phyloP scores from a whole-genome alignment of 2,797 vertebrate genomes.

The Sebastes oblongus region DNA sequence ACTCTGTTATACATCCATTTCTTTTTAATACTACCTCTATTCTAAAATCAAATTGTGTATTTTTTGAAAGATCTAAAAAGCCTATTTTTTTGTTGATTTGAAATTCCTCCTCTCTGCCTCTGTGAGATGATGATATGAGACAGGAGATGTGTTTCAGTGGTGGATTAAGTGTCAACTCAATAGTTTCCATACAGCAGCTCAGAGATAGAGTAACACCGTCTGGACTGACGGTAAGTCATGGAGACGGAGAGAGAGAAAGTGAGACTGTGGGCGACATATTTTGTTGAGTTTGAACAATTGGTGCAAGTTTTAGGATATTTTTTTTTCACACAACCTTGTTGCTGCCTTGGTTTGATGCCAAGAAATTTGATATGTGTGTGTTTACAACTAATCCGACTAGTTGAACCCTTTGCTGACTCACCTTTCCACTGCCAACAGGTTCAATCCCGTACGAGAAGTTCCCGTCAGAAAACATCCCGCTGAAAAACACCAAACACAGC shows the following conservation, averaged over 20 bases:
- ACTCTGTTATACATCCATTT: not conserved
- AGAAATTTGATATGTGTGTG: not conserved
- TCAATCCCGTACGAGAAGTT: slow-evolving; percentile 89
- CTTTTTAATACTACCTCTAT: not conserved
- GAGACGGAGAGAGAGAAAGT: not conserved
- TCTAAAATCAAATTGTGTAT: slow-evolving; percentile 7
- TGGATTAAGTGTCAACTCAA: slow-evolving; percentile 56
- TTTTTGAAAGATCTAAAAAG: slow-evolving; percentile 1
- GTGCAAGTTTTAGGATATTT: not conserved
- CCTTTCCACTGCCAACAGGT: slow-evolving; percentile 75
- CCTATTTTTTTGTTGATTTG: not conserved
- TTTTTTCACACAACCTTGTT: not conserved
- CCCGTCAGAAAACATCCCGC: slow-evolving; percentile 93
- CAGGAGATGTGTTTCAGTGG: slow-evolving; percentile 22
- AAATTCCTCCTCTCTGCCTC: not conserved
- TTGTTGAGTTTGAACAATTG: not conserved
- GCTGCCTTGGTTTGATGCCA: not conserved
- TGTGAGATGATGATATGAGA: slow-evolving; percentile 1
- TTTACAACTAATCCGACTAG: not conserved
- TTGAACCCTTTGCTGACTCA: slow-evolving; percentile 49
- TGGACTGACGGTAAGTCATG: slow-evolving; percentile 13
- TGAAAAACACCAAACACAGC: slow-evolving; percentile 59
- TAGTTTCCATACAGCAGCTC: slow-evolving; percentile 54
- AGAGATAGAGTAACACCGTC: slow-evolving; percentile 57
- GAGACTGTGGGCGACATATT: not conserved